These are phyloP conservation scores for Myiozetetes cayanensis DNA, from an alignment of 2,113 vertebrate species.

Conservation along the genomic window DNA sequence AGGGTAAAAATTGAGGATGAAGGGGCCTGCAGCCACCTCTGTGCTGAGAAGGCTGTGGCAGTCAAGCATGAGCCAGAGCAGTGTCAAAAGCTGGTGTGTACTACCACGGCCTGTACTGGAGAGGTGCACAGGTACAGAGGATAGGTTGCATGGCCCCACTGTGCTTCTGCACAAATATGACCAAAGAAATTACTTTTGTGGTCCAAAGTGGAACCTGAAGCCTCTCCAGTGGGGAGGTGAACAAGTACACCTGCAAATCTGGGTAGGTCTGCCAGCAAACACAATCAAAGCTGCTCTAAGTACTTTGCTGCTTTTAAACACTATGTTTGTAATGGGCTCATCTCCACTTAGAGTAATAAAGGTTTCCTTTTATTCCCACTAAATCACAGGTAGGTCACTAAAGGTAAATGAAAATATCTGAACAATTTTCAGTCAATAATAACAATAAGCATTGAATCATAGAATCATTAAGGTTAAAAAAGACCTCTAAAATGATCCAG, in stretches of 20 bases:
- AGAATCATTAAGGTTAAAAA: not conserved
- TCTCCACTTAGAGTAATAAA: not conserved
- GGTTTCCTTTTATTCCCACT: not conserved
- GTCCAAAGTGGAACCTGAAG: not conserved
- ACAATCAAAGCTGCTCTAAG: not conserved
- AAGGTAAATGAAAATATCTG: not conserved
- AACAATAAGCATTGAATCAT: not conserved
- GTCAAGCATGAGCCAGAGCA: not conserved
- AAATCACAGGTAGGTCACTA: not conserved
- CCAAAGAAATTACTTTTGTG: not conserved
- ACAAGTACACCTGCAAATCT: not conserved
- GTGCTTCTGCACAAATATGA: not conserved
- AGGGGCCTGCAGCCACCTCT: not conserved
- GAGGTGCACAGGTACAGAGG: not conserved
- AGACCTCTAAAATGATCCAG: not conserved
- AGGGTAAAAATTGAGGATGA: not conserved
- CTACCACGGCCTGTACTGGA: not conserved
- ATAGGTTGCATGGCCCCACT: not conserved
- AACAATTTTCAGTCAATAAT: not conserved
- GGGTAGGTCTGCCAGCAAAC: not conserved
- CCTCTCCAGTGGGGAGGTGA: no score
- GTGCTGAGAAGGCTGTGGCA: not conserved
- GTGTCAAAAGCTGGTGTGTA: accelerated
- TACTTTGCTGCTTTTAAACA: not conserved
- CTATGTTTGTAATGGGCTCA: not conserved